Evolutionary conservation across 2,888 invertebrate genomes (phyloP).

Genomic region (Chaitophorus viminalis): DNA sequence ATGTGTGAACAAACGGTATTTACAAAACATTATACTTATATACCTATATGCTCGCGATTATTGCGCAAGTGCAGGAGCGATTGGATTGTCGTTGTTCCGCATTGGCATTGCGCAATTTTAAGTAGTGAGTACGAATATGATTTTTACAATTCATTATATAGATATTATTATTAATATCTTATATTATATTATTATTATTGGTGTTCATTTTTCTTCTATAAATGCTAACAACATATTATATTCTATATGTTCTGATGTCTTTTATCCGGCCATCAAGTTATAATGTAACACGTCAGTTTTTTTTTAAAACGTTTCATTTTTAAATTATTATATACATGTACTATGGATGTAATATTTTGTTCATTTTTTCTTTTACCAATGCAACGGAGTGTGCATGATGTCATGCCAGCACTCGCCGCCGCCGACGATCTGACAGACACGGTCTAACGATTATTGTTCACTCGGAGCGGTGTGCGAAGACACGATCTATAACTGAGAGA

Average conservation of each 20-base stretch:
- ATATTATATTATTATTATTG: conserved; percentile 28
- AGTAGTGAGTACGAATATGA: background rate
- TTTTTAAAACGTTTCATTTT: conserved; percentile 43
- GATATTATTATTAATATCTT: conserved; percentile 8
- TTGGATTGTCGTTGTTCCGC: conserved; percentile 50
- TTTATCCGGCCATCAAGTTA: conserved; percentile 34
- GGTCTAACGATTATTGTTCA: conserved; percentile 56
- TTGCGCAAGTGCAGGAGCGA: conserved; percentile 30
- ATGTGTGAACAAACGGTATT: conserved; percentile 21
- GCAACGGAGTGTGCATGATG: conserved; percentile 45
- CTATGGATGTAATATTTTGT: conserved; percentile 25
- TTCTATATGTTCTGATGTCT: background rate
- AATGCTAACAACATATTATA: background rate
- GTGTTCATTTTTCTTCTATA: conserved; percentile 26
- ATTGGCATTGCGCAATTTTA: conserved; percentile 35
- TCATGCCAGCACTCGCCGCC: conserved; percentile 41
- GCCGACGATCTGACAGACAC: conserved; percentile 55
- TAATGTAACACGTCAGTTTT: conserved; percentile 35
- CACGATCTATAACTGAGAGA: conserved; percentile 40
- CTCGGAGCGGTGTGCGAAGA: conserved; percentile 56
- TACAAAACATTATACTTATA: conserved; percentile 23
- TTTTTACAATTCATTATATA: conserved; percentile 34
- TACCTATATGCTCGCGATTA: conserved; percentile 3
- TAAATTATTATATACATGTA: conserved; percentile 17
- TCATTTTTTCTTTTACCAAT: conserved; percentile 11